Evolutionary conservation across 2,797 vertebrate genomes (phyloP).

Genomic region (Sebastes oblongus): DNA sequence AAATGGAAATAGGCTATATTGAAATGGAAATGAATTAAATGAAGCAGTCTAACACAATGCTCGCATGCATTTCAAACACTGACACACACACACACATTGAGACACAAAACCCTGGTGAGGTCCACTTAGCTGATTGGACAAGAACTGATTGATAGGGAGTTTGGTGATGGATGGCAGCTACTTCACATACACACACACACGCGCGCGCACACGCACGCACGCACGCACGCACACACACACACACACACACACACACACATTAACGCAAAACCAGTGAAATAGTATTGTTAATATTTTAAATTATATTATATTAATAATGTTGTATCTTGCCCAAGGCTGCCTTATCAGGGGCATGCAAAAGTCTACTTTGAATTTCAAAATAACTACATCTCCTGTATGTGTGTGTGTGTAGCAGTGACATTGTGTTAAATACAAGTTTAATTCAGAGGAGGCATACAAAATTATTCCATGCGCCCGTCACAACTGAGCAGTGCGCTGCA

Average conservation of each 20-base stretch:
- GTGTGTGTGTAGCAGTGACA: slow-evolving; percentile 3
- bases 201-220: background rate
- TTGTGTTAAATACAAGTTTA: slow-evolving; percentile 25
- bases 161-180: slow-evolving; percentile 58
- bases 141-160: slow-evolving; percentile 65
- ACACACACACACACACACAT: slow-evolving; percentile 19
- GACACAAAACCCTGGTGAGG: slow-evolving; percentile 27
- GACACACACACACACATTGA: slow-evolving; percentile 9
- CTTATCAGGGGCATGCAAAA: slow-evolving; percentile 73
- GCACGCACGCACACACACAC: slow-evolving; percentile 9
- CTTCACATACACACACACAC: slow-evolving; percentile 15
- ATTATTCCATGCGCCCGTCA: slow-evolving; percentile 17
- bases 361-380: slow-evolving; percentile 74
- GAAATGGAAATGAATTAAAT: slow-evolving; percentile 46
- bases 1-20: slow-evolving; percentile 21
- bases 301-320: slow-evolving; percentile 2
- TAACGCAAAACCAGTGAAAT: slow-evolving; percentile 45
- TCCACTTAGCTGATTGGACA: slow-evolving; percentile 72
- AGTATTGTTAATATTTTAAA: slow-evolving; percentile 58
- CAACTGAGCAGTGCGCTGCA: slow-evolving; percentile 10
- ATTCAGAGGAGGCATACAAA: slow-evolving; percentile 6
- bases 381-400: slow-evolving; percentile 39
- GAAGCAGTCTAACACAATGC: background rate
- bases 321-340: slow-evolving; percentile 55
- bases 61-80: background rate